phyloP scores from a whole-genome alignment of 1,140 invertebrate species.

The Scaptomyza pallida region DNA sequence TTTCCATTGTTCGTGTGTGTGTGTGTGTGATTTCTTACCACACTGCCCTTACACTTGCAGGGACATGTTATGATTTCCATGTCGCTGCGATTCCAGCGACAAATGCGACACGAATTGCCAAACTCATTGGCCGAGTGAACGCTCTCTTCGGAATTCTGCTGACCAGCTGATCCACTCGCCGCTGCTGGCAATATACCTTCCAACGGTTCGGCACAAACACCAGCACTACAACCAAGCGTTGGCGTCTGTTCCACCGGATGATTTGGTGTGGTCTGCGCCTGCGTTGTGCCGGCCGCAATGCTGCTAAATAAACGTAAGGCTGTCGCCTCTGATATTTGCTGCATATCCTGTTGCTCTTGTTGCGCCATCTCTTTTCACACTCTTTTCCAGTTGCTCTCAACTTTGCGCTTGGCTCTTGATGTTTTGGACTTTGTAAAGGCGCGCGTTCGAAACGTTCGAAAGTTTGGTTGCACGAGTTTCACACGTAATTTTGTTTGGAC shows the following conservation, averaged over 20 bases:
- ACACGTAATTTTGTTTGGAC: slow-evolving; percentile 65
- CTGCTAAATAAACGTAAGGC: slow-evolving; percentile 54
- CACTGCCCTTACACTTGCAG: slow-evolving; percentile 76
- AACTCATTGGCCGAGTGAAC: slow-evolving; percentile 66
- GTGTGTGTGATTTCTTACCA: slow-evolving; percentile 52
- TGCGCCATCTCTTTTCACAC: slow-evolving; percentile 24
- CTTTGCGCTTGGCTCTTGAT: slow-evolving; percentile 1
- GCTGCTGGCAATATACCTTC: slow-evolving; percentile 16
- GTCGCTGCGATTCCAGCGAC: slow-evolving; percentile 74
- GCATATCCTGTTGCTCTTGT: slow-evolving; percentile 8
- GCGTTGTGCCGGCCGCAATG: slow-evolving; percentile 19
- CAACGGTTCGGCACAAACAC: slow-evolving; percentile 10
- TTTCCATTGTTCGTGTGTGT: background rate
- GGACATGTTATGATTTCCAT: slow-evolving; percentile 73
- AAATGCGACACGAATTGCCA: slow-evolving; percentile 76
- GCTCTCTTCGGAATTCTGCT: slow-evolving; percentile 33
- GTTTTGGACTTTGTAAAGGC: slow-evolving; percentile 10
- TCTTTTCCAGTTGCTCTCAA: background rate
- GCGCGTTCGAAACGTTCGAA: slow-evolving; percentile 43
- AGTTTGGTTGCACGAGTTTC: slow-evolving; percentile 56
- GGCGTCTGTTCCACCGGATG: background rate
- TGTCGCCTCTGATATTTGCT: slow-evolving; percentile 51
- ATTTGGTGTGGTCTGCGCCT: background rate
- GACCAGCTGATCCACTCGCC: background rate
- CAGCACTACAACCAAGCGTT: background rate